phyloP scores from a whole-genome alignment of 2,113 vertebrate species.

The Daubentonia madagascariensis region DNA sequence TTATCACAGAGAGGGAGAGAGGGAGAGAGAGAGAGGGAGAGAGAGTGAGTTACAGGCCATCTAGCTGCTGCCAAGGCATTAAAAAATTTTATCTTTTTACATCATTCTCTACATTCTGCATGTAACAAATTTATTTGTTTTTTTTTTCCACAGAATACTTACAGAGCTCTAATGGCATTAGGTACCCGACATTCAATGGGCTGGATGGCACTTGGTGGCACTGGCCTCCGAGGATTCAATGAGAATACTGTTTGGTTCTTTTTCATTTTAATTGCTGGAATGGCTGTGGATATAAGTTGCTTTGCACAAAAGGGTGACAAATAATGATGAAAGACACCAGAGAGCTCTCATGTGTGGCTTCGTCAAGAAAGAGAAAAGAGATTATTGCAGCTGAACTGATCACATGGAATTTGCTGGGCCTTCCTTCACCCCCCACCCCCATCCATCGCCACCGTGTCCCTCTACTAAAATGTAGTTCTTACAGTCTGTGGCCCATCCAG shows the following conservation, averaged over 20 bases:
- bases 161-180: conserved; percentile 81
- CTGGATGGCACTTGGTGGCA: conserved; percentile 82
- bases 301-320: conserved; percentile 88
- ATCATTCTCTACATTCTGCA: conserved; percentile 65
- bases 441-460: conserved; percentile 73
- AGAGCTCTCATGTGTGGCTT: conserved; percentile 90
- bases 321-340: conserved; percentile 90
- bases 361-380: conserved; percentile 88
- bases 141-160: conserved; percentile 75
- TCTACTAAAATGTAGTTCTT: conserved; percentile 75
- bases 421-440: conserved; percentile 55
- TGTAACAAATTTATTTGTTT: conserved; percentile 65
- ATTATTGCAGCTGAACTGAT: conserved; percentile 91
- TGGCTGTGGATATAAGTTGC: conserved; percentile 89
- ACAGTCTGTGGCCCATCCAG: conserved; percentile 76
- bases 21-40: neutral
- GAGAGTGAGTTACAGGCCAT: neutral
- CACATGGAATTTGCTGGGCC: conserved; percentile 85
- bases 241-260: conserved; percentile 84
- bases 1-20: neutral
- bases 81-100: conserved; percentile 74
- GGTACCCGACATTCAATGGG: conserved; percentile 80
- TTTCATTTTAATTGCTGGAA: conserved; percentile 89
- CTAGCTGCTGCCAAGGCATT: conserved; percentile 4
- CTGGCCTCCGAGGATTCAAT: conserved; percentile 81